Base-by-base conservation (phyloP, 2,797 vertebrate species). In the Neomorphus geoffroyi region DNA sequence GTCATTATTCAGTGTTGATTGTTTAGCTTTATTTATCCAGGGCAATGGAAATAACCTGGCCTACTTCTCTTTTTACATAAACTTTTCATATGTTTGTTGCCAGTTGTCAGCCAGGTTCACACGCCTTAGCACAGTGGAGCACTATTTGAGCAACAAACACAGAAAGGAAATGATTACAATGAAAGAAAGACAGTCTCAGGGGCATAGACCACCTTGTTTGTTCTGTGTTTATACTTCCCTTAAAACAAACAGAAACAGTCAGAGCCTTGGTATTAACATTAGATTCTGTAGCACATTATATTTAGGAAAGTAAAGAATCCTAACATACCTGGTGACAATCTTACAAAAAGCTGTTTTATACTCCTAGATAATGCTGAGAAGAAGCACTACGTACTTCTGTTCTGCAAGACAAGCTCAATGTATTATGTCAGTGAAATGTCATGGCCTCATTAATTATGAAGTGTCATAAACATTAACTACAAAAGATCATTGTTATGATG, bases 341-440 rank as follows among this genome's bases (percentile, higher is more conserved):
- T 54, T 80, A 53, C 13, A 27, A 60, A 71, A 60, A 95, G 35
- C 6, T 43, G 8, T 57, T 91, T 94, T 53, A 74, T 12, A 80
- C 45, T 56, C 72, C 60, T 37, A 35, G 79, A 53, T 82, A 64
- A 56, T 37, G 71, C 56, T 73, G 74, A 66, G 64, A 62, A 60
- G 50, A 50, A 80, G 77, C 8, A 45, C 73, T 72, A 39, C 0
- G 8, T 27, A 65, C 83, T 70, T 88, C 84, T 28, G 58, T 22
- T 89, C 92, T 84, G 62, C 66, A 66, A 58, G 77, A 64, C 69
- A 75, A 86, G 84, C 66, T 88, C 77, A 26, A 6, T 33, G 70
- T 5, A 64, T 93, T 81, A 83, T 88, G 91, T 80, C 85, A 96
- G 79, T 56, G 77, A 95, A 95, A 91, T 92, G 94, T 90, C 93